Percentiles rank a stretch among this genome's conserved stretches.
Conservation (phyloP, 2,888 invertebrate genomes). For the Limnephilus rhombicus region DNA sequence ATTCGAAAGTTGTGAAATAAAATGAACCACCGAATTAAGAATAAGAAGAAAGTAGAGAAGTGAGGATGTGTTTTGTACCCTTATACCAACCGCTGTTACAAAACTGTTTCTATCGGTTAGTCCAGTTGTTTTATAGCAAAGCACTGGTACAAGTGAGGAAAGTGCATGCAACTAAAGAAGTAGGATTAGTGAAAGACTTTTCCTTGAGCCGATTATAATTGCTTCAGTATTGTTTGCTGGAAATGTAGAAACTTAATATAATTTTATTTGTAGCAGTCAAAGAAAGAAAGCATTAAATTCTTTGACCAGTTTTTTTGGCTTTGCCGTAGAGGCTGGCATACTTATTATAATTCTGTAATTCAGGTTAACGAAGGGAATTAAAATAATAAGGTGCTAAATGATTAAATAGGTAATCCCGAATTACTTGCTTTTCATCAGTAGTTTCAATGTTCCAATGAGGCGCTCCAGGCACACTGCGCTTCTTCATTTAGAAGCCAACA, state of each 20-base stretch:
- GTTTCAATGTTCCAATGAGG: too few species aligned
- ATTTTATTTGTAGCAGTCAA: neutral
- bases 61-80: neutral
- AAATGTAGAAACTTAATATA: neutral
- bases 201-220: constrained; percentile 21
- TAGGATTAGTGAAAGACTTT: constrained; percentile 47
- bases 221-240: constrained; percentile 32
- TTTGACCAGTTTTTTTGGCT: neutral
- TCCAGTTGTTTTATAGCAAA: neutral
- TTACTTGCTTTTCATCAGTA: too few species aligned
- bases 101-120: neutral
- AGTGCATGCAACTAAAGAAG: constrained; percentile 8
- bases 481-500: too few species aligned
- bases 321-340: neutral
- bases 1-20: constrained; percentile 50
- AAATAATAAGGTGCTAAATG: too few species aligned
- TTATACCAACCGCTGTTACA: neutral
- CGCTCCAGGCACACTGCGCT: too few species aligned
- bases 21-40: constrained; percentile 24
- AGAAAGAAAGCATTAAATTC: neutral
- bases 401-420: too few species aligned
- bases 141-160: neutral
- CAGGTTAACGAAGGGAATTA: too few species aligned
- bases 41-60: neutral
- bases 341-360: neutral